A percentile compares a stretch with the other conserved stretches of the same genome.
These are phyloP conservation scores for Athene noctua DNA, from an alignment of 2,113 vertebrate genomes.

Conservation along the genomic window DNA sequence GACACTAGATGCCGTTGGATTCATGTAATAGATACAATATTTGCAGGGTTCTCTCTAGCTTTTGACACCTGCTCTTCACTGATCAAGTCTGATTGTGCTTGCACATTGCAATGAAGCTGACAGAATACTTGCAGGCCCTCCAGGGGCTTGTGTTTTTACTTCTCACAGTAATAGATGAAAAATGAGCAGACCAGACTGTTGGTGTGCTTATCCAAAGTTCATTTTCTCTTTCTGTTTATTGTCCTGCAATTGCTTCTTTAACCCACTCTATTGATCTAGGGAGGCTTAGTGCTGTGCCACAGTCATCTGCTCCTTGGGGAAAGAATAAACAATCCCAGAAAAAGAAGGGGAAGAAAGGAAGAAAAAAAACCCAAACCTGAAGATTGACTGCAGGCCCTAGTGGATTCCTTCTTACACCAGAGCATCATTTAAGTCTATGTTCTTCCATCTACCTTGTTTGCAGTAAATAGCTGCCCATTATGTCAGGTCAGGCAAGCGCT, in stretches of 20 bases:
- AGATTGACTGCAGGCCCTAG: conserved; percentile 73
- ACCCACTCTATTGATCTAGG: conserved; percentile 75
- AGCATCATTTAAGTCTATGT: conserved; percentile 85
- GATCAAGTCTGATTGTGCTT: conserved; percentile 36
- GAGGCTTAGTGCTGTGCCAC: conserved; percentile 63
- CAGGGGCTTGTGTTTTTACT: not conserved
- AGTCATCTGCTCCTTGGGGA: conserved; percentile 70
- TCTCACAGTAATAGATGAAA: not conserved
- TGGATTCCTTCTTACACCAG: conserved; percentile 75
- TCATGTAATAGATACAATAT: not conserved
- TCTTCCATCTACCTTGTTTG: conserved; percentile 86
- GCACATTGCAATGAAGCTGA: conserved; percentile 6
- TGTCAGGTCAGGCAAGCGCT: conserved; percentile 78
- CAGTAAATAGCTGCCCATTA: conserved; percentile 89
- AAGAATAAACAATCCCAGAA: conserved; percentile 62
- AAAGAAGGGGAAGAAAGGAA: not conserved
- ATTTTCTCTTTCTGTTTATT: conserved; percentile 79
- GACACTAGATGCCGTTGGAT: not conserved
- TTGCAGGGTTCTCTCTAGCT: not conserved
- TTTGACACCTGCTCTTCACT: conserved; percentile 48
- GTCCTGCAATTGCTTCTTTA: conserved; percentile 75
- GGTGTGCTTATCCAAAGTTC: conserved; percentile 40
- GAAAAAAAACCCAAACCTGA: not conserved
- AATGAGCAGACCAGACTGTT: not conserved
- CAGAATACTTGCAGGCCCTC: not conserved